Evolutionary conservation across 2,888 invertebrate genomes (phyloP).

Genomic region (Catocala sponsa): DNA sequence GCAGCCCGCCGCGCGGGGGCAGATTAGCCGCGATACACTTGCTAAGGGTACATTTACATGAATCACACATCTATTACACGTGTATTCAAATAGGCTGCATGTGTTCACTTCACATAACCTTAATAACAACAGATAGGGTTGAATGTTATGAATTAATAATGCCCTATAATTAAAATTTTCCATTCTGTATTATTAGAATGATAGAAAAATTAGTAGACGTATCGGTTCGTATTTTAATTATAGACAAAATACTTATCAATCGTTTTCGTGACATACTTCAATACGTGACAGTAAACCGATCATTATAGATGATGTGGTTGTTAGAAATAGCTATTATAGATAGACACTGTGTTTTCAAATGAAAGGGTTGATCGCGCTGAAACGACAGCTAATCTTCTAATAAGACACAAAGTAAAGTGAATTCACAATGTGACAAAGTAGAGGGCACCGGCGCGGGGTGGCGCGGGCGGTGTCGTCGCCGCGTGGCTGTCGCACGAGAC

Average conservation of each 20-base stretch:
- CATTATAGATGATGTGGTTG: conserved; percentile 16
- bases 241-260: conserved; percentile 20
- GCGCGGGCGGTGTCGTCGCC: conserved; percentile 56
- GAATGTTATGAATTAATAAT: conserved; percentile 68
- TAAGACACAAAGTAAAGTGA: conserved; percentile 78
- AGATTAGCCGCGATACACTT: conserved; percentile 82
- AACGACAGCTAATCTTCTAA: conserved; percentile 77
- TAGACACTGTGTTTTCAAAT: conserved; percentile 54
- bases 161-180: conserved; percentile 42
- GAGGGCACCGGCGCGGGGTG: conserved; percentile 37
- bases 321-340: conserved; percentile 34
- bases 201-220: conserved; percentile 24
- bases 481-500: conserved; percentile 32
- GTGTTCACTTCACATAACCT: conserved; percentile 82
- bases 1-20: conserved; percentile 56
- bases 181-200: conserved; percentile 38
- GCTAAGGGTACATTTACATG: conserved; percentile 86
- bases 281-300: conserved; percentile 12
- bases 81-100: conserved; percentile 77
- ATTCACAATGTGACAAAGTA: conserved; percentile 66
- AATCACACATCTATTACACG: conserved; percentile 83
- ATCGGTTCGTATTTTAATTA: conserved; percentile 43
- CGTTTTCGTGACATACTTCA: conserved; percentile 31
- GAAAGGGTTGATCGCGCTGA: conserved; percentile 61
- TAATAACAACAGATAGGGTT: conserved; percentile 76